A percentile compares a stretch with the other conserved stretches of the same genome.
Conservation (phyloP, 2,797 vertebrate genomes). For the Periophthalmus magnuspinnatus region DNA sequence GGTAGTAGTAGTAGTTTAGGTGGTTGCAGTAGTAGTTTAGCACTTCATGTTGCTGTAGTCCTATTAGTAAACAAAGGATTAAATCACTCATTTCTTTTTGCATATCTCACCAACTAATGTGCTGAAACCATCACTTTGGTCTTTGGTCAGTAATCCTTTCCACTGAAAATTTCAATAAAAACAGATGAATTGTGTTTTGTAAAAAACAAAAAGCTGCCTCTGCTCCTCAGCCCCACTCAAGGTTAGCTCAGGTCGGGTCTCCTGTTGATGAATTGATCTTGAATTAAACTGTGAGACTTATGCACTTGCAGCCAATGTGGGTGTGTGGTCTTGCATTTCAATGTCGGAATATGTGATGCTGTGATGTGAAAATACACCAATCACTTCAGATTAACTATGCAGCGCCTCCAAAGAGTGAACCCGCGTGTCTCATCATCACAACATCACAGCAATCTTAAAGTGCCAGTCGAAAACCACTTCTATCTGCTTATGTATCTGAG, state of each 20-base stretch:
- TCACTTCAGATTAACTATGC: slow-evolving; percentile 54
- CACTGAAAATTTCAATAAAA: slow-evolving; percentile 3
- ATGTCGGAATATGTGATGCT: slow-evolving; percentile 38
- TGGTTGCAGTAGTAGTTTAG: no score
- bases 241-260: slow-evolving; percentile 45
- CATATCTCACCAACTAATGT: not conserved
- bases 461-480: not conserved
- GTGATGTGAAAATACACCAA: slow-evolving; percentile 40
- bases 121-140: not conserved
- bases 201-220: slow-evolving; percentile 19
- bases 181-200: slow-evolving; percentile 27
- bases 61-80: no score
- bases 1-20: no score
- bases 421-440: slow-evolving; percentile 37
- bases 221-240: slow-evolving; percentile 33
- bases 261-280: slow-evolving; percentile 64
- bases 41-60: no score
- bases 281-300: slow-evolving; percentile 54
- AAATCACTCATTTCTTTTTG: not conserved
- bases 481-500: not conserved
- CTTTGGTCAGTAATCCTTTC: not conserved
- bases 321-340: slow-evolving; percentile 54
- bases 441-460: slow-evolving; percentile 17
- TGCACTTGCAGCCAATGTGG: slow-evolving; percentile 39
- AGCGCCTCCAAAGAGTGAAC: slow-evolving; percentile 40